Evolutionary conservation across 2,888 invertebrate species (phyloP).

Genomic region (Drosophila prolongata): DNA sequence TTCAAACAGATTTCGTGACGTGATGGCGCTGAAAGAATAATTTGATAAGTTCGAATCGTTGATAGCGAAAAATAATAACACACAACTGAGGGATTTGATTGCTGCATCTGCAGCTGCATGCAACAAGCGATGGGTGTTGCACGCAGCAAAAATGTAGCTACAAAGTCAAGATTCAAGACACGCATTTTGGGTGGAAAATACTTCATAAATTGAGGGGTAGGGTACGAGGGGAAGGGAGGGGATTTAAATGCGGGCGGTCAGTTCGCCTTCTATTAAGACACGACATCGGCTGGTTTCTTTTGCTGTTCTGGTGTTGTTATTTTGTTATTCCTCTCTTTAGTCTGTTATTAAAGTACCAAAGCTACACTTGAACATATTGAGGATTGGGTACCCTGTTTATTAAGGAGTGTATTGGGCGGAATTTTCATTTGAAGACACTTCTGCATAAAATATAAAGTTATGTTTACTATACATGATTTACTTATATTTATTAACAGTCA

Average conservation of each 20-base stretch:
- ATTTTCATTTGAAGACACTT: background rate
- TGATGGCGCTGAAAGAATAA: slow-evolving; percentile 60
- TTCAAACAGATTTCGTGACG: slow-evolving; percentile 48
- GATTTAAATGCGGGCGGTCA: slow-evolving; percentile 69
- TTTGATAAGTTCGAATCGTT: slow-evolving; percentile 64
- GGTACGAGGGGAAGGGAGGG: background rate
- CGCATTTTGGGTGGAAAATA: slow-evolving; percentile 69
- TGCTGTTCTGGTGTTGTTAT: slow-evolving; percentile 21
- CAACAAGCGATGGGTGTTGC: slow-evolving; percentile 22
- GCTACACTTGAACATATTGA: slow-evolving; percentile 62
- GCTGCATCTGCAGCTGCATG: slow-evolving; percentile 21
- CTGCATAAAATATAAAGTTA: too few species aligned
- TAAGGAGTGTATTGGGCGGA: background rate
- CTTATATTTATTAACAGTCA: too few species aligned
- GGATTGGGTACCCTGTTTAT: slow-evolving; percentile 9
- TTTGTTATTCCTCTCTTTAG: slow-evolving; percentile 35
- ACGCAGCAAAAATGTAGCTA: slow-evolving; percentile 9
- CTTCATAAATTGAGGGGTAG: slow-evolving; percentile 2
- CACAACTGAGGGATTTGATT: slow-evolving; percentile 50
- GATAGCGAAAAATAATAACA: slow-evolving; percentile 60
- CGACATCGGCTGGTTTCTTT: slow-evolving; percentile 57
- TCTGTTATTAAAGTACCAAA: slow-evolving; percentile 71
- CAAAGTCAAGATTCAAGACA: slow-evolving; percentile 50
- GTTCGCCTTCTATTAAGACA: slow-evolving; percentile 66
- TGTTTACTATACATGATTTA: too few species aligned